A percentile compares a stretch with the other conserved stretches of the same genome.
These are phyloP conservation scores for Tokudaia muenninki DNA, from an alignment of 2,797 vertebrate genomes.

Conservation along the genomic window DNA sequence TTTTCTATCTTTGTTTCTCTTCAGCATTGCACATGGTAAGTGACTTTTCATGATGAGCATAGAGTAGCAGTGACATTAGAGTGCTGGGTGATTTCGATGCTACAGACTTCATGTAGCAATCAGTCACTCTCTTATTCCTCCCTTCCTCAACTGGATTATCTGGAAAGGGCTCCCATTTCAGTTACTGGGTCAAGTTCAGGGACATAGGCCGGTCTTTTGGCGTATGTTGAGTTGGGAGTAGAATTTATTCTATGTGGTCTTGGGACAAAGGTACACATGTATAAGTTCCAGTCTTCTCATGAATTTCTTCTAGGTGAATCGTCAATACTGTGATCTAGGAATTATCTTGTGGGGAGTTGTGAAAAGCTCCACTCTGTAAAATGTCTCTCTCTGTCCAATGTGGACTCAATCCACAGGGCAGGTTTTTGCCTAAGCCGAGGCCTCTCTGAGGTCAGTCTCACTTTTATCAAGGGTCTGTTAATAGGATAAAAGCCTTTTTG, in stretches of 20 bases:
- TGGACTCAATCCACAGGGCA: background rate
- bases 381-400: background rate
- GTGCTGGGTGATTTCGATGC: background rate
- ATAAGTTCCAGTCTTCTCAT: background rate
- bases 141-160: background rate
- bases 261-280: background rate
- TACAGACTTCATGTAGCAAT: background rate
- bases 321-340: background rate
- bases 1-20: background rate
- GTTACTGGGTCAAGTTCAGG: background rate
- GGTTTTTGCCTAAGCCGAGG: background rate
- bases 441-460: background rate
- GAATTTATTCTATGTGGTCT: background rate
- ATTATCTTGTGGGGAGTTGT: background rate
- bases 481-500: background rate
- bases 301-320: background rate
- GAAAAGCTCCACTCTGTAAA: background rate
- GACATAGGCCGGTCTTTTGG: background rate
- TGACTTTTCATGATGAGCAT: background rate
- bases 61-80: background rate
- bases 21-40: background rate
- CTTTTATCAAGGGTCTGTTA: background rate
- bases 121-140: background rate
- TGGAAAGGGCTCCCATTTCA: background rate
- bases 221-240: background rate